phyloP scores from a whole-genome alignment of 2,113 vertebrate species.

The Pavo muticus region DNA sequence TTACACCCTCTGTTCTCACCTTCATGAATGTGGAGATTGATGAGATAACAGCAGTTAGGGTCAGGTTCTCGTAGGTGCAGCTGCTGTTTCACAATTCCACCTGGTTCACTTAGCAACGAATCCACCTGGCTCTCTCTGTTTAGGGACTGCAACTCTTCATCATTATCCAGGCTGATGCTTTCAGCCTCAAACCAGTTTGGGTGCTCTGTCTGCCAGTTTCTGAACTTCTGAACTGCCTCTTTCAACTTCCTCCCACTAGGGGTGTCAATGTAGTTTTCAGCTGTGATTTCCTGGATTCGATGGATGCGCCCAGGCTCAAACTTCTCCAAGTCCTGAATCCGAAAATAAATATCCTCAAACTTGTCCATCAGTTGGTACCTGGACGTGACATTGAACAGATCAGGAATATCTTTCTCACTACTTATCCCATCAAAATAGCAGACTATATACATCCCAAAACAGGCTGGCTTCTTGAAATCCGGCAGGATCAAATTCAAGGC shows the following conservation, averaged over 20 bases:
- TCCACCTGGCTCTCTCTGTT: conserved; percentile 57
- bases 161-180: conserved; percentile 72
- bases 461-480: conserved; percentile 88
- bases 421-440: conserved; percentile 92
- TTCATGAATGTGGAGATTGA: conserved; percentile 27
- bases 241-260: conserved; percentile 83
- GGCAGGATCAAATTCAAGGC: conserved; percentile 91
- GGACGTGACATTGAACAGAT: conserved; percentile 86
- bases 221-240: conserved; percentile 85
- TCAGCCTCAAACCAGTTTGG: conserved; percentile 91
- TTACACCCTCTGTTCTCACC: not conserved
- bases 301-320: conserved; percentile 87
- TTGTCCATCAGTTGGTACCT: conserved; percentile 91
- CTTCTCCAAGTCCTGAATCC: conserved; percentile 91
- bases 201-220: conserved; percentile 79
- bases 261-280: conserved; percentile 79
- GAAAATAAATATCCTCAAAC: conserved; percentile 93
- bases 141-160: conserved; percentile 54
- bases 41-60: not conserved
- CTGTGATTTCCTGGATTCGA: conserved; percentile 82
- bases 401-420: conserved; percentile 83
- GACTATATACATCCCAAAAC: conserved; percentile 89
- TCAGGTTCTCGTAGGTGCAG: conserved; percentile 73
- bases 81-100: conserved; percentile 66
- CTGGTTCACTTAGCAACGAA: not conserved